Conservation (phyloP, 2,113 vertebrate species). For the Lepus americanus region DNA sequence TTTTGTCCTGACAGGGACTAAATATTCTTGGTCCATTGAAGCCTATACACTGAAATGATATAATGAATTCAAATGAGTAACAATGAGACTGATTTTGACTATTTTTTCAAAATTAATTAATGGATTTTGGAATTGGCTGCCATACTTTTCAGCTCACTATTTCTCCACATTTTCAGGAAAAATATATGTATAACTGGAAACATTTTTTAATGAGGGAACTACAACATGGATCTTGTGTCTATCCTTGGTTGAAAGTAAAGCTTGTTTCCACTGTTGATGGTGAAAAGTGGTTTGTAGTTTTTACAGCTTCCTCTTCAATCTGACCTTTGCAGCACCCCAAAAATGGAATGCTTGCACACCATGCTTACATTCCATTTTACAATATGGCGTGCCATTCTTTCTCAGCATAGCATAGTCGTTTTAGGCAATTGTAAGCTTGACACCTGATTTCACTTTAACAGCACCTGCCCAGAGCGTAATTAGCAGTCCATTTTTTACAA, state of each 20-base stretch:
- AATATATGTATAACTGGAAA: not conserved
- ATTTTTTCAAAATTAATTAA: conserved; percentile 13
- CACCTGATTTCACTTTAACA: conserved; percentile 89
- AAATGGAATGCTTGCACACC: conserved; percentile 39
- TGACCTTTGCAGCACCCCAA: conserved; percentile 42
- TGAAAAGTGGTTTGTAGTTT: conserved; percentile 41
- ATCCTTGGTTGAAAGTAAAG: conserved; percentile 68
- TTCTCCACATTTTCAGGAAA: conserved; percentile 21
- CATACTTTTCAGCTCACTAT: not conserved
- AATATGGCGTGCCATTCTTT: conserved; percentile 73
- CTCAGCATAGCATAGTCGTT: conserved; percentile 78
- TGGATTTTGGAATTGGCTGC: not conserved
- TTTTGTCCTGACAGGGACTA: not conserved
- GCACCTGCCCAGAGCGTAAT: conserved; percentile 89
- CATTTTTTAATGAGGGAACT: conserved; percentile 72
- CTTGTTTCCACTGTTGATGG: conserved; percentile 60
- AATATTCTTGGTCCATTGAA: not conserved
- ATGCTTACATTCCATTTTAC: conserved; percentile 65
- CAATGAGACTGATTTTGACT: not conserved
- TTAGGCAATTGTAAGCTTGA: conserved; percentile 80
- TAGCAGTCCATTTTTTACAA: conserved; percentile 84
- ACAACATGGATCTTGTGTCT: conserved; percentile 53
- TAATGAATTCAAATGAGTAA: not conserved
- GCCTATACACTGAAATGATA: not conserved
- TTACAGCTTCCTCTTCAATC: conserved; percentile 56